Evolutionary conservation across 2,888 invertebrate species (phyloP).

Genomic region (Nomada ferruginata): DNA sequence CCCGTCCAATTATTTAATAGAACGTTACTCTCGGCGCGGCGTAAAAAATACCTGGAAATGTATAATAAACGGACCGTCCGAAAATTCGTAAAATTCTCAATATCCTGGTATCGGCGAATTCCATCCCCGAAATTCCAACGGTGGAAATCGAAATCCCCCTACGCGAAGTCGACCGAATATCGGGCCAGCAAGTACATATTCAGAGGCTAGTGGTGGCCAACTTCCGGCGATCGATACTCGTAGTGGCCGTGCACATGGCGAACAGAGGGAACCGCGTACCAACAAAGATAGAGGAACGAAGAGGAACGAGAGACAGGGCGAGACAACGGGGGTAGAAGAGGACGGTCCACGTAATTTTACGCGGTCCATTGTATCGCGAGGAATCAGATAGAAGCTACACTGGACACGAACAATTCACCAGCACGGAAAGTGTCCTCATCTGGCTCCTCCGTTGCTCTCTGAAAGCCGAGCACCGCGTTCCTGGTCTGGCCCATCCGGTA

Average conservation of each 20-base stretch:
- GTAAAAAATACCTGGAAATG: background rate
- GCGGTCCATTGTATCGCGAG: conserved; percentile 59
- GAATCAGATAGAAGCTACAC: conserved; percentile 57
- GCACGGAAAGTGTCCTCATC: conserved; percentile 60
- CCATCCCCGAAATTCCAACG: background rate
- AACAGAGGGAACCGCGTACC: conserved; percentile 31
- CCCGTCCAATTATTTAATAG: background rate
- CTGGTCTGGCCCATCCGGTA: conserved; percentile 40
- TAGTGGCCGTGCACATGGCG: conserved; percentile 44
- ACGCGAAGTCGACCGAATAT: conserved; percentile 36
- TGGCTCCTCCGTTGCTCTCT: conserved; percentile 38
- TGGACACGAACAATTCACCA: conserved; percentile 58
- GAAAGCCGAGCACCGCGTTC: conserved; percentile 33
- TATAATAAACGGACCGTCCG: background rate
- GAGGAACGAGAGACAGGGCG: background rate
- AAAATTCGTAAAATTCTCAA: background rate
- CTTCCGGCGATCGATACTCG: conserved; percentile 64
- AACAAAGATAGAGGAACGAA: background rate
- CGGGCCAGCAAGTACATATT: conserved; percentile 41
- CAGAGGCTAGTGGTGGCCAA: conserved; percentile 53
- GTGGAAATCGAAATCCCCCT: conserved; percentile 7
- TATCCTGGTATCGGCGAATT: background rate
- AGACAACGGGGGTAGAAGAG: background rate
- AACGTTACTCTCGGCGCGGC: background rate
- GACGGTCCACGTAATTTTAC: conserved; percentile 56